Evolutionary conservation across 2,888 invertebrate species (phyloP).

Genomic region (Blera fallax): DNA sequence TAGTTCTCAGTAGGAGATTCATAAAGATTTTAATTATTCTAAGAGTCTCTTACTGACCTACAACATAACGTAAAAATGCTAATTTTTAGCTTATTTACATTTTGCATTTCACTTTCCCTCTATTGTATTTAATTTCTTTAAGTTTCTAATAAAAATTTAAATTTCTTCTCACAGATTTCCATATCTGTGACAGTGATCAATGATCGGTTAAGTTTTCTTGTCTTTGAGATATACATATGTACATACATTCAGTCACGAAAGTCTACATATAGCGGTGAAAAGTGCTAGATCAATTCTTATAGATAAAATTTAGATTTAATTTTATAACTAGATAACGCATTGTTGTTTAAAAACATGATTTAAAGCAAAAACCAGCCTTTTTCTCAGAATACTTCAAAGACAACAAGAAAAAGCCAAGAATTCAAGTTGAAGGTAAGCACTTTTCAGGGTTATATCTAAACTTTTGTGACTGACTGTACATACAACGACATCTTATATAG

Average conservation of each 20-base stretch:
- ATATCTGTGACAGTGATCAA: conserved; percentile 15
- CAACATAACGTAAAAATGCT: conserved; percentile 20
- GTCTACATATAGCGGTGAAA: background rate
- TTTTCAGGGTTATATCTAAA: no score
- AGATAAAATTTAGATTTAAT: no score
- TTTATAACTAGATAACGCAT: no score
- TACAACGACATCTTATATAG: no score
- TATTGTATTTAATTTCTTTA: background rate
- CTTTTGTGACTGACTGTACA: no score
- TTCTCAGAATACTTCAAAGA: no score
- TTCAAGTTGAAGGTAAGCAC: no score
- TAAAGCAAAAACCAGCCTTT: no score
- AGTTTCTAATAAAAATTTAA: conserved; percentile 5
- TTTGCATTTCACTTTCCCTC: conserved; percentile 19
- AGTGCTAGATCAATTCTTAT: no score
- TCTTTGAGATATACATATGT: background rate
- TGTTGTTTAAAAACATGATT: no score
- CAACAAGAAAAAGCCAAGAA: no score
- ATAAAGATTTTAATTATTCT: background rate
- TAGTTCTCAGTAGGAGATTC: conserved; percentile 8
- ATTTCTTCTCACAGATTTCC: background rate
- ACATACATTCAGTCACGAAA: background rate
- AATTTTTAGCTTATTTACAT: conserved; percentile 25
- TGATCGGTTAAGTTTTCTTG: background rate
- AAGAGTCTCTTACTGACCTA: conserved; percentile 1